Percentiles rank a stretch among this genome's conserved stretches.
Conservation (phyloP, 2,113 vertebrate species). For the Xyrauchen texanus region DNA sequence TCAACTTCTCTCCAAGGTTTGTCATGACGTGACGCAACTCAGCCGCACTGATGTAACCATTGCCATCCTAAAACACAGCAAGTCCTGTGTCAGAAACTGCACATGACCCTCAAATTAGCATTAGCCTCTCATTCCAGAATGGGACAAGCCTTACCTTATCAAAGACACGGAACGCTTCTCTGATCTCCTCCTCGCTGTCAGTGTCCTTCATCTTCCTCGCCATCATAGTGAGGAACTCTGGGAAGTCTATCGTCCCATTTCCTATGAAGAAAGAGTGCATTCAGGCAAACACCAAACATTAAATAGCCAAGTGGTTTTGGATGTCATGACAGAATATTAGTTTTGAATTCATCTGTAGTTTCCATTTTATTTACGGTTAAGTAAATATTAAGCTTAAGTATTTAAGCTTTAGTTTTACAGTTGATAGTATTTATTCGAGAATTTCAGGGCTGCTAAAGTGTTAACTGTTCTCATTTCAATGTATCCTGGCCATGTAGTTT, state of each 20-base stretch:
- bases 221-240: conserved; percentile 99
- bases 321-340: no score
- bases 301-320: no score
- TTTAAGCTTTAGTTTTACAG: no score
- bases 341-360: no score
- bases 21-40: conserved; percentile 99
- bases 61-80: conserved; percentile 83
- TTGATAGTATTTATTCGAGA: no score
- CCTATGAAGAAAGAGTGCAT: conserved; percentile 69
- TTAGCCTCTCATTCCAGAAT: neutral
- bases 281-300: no score
- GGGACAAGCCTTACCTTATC: conserved; percentile 84
- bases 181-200: conserved; percentile 99
- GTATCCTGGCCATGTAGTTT: no score
- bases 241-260: conserved; percentile 99
- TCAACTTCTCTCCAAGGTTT: conserved; percentile 98
- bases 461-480: no score
- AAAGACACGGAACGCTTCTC: conserved; percentile 99
- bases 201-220: conserved; percentile 99
- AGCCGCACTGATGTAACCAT: conserved; percentile 98
- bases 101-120: neutral
- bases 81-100: neutral
- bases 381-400: no score
- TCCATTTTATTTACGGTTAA: no score
- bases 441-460: no score